Evolutionary conservation across 2,113 vertebrate species (phyloP).

Genomic region (Amphilophus citrinellus): DNA sequence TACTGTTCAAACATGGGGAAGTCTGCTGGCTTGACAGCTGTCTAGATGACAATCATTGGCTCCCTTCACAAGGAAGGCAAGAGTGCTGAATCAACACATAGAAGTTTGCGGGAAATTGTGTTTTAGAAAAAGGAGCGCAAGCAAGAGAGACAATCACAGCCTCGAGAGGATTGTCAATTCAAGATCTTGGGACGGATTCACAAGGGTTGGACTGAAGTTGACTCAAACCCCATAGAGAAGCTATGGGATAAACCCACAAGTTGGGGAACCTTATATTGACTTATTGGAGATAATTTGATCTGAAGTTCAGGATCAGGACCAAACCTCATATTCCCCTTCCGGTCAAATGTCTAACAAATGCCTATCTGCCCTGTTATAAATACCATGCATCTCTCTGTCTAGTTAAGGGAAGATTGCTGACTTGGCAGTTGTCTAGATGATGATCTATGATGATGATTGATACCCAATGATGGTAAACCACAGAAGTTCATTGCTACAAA

Average conservation of each 20-base stretch:
- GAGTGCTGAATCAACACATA: neutral
- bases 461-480: too few relatives aligned
- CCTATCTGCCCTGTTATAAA: neutral
- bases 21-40: neutral
- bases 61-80: neutral
- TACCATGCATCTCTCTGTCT: too few relatives aligned
- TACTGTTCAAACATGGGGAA: neutral
- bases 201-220: too few relatives aligned
- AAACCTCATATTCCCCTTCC: neutral
- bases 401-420: neutral
- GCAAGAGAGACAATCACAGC: neutral
- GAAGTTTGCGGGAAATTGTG: neutral
- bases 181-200: too few relatives aligned
- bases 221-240: too few relatives aligned
- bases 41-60: neutral
- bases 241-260: too few relatives aligned
- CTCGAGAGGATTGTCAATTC: too few relatives aligned
- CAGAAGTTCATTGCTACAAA: neutral
- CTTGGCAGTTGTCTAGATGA: neutral
- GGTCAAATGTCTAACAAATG: neutral
- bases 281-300: too few relatives aligned
- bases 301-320: neutral
- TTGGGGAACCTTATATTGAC: too few relatives aligned
- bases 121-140: neutral
- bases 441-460: neutral